Evolutionary conservation across 2,797 vertebrate species (phyloP).

Genomic region (Lepus oiostolus): DNA sequence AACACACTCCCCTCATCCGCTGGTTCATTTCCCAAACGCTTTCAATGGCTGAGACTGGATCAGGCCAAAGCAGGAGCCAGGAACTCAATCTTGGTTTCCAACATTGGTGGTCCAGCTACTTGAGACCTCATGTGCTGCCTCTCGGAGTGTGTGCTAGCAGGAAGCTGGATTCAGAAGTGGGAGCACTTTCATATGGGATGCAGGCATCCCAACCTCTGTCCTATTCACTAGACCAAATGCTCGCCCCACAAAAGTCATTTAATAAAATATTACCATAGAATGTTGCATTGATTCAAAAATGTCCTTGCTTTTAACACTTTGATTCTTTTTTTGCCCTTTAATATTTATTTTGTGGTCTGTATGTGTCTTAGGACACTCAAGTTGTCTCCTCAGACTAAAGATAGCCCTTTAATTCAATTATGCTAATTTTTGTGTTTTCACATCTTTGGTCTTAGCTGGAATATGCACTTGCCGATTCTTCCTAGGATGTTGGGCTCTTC

Average conservation of each 20-base stretch:
- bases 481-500: accelerated
- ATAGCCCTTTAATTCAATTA: background rate
- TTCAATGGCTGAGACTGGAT: no score
- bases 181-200: no score
- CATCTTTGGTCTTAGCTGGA: background rate
- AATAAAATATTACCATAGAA: slow-evolving; percentile 15
- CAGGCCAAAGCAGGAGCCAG: no score
- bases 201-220: no score
- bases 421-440: background rate
- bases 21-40: no score
- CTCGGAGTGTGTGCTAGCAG: no score
- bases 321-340: background rate
- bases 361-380: background rate
- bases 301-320: background rate
- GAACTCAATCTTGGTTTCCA: no score
- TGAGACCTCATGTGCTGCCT: no score
- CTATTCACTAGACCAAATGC: no score
- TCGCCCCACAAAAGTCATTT: background rate
- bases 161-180: no score
- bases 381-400: background rate
- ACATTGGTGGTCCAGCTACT: no score
- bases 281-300: slow-evolving; percentile 15
- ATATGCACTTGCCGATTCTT: background rate
- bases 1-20: no score
- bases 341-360: background rate